Conservation (phyloP, 2,113 vertebrate genomes). For the Prochilodus magdalenae region DNA sequence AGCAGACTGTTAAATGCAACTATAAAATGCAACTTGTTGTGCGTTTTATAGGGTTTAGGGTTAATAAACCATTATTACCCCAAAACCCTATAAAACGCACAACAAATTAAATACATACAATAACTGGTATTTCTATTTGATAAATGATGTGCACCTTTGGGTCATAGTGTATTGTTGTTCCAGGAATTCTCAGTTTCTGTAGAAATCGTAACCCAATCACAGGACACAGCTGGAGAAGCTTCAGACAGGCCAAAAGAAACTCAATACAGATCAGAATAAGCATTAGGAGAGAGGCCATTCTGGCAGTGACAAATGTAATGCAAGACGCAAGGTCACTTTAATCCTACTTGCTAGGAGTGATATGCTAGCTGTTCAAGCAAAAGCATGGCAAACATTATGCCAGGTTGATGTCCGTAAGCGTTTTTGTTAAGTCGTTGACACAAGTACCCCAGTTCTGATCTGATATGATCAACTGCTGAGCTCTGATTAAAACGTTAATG, state of each 20-base stretch:
- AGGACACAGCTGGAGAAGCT: slow-evolving; percentile 41
- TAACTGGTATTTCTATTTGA: no score
- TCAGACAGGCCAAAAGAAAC: slow-evolving; percentile 44
- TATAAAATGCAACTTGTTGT: no score
- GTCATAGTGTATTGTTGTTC: no score
- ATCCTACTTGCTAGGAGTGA: slow-evolving; percentile 22
- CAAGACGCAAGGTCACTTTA: slow-evolving; percentile 58
- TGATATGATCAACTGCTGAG: background rate
- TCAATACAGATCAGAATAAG: slow-evolving; percentile 58
- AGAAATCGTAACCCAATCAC: slow-evolving; percentile 58
- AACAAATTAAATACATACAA: no score
- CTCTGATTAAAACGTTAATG: background rate
- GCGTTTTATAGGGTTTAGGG: no score
- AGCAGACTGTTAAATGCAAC: no score
- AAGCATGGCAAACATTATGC: background rate
- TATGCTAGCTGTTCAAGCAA: background rate
- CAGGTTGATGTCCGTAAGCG: background rate
- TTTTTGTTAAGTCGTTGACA: background rate
- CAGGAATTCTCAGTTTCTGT: slow-evolving; percentile 63
- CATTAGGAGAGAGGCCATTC: slow-evolving; percentile 62
- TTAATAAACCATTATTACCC: no score
- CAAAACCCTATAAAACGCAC: no score
- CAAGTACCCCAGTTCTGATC: background rate
- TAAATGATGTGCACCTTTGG: no score
- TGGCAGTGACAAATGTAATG: slow-evolving; percentile 58